These are phyloP conservation scores for Mamestra brassicae DNA, from an alignment of 2,888 invertebrate genomes.

Conservation along the genomic window DNA sequence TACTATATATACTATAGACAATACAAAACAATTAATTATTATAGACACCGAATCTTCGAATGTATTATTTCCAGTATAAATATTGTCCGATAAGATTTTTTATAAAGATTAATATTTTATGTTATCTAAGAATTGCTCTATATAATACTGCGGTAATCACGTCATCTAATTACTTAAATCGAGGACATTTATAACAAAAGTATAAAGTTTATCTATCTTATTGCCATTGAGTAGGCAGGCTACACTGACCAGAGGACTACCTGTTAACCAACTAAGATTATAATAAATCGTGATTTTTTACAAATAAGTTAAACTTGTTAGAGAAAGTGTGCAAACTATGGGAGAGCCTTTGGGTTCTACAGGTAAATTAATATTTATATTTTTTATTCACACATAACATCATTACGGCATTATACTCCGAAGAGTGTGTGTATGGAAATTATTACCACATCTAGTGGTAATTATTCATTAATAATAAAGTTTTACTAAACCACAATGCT, in stretches of 20 bases:
- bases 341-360: conserved; percentile 28
- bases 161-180: conserved; percentile 24
- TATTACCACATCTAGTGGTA: not conserved
- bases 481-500: too few relatives aligned
- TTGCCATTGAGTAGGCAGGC: not conserved
- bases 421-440: not conserved
- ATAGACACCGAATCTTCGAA: not conserved
- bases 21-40: not conserved
- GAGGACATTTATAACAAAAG: conserved; percentile 24
- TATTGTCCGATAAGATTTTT: conserved; percentile 38
- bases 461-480: too few relatives aligned
- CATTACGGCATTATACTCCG: not conserved
- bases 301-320: not conserved
- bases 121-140: conserved; percentile 34
- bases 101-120: conserved; percentile 13
- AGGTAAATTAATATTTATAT: conserved; percentile 21
- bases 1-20: too few relatives aligned
- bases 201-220: conserved; percentile 20
- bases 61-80: not conserved
- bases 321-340: conserved; percentile 21
- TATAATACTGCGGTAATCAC: conserved; percentile 30
- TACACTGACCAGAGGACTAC: not conserved
- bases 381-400: not conserved
- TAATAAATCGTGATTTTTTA: not conserved
- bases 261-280: not conserved